phyloP scores from a whole-genome alignment of 1,140 invertebrate species.

The Apis laboriosa region DNA sequence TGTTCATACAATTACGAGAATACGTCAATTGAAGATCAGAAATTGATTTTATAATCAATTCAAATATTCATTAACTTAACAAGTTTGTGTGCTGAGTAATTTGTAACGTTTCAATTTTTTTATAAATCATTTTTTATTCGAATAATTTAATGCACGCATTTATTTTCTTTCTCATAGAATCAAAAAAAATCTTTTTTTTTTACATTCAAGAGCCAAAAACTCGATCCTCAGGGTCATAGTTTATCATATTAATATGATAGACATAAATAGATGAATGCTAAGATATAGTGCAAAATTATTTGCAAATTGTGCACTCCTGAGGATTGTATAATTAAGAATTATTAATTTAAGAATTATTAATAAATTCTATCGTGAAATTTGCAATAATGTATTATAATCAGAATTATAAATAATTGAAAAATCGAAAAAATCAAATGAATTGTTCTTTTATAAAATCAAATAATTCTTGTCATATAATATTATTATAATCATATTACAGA shows the following conservation, averaged over 20 bases:
- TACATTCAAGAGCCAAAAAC: neutral
- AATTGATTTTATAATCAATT: too few relatives aligned
- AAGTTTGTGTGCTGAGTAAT: too few relatives aligned
- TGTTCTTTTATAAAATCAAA: too few relatives aligned
- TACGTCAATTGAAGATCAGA: too few relatives aligned
- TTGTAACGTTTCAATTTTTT: too few relatives aligned
- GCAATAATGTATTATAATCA: too few relatives aligned
- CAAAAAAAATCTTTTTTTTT: neutral
- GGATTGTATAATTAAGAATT: neutral
- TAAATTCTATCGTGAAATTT: neutral
- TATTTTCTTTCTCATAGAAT: neutral
- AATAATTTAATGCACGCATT: neutral
- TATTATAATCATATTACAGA: too few relatives aligned
- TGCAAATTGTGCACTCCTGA: neutral
- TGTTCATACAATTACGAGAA: too few relatives aligned
- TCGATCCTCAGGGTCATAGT: neutral
- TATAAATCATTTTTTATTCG: neutral
- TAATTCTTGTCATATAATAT: too few relatives aligned
- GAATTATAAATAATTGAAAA: too few relatives aligned
- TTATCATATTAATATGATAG: neutral
- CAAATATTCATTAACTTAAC: too few relatives aligned
- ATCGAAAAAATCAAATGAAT: too few relatives aligned
- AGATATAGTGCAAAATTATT: neutral
- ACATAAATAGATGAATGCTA: neutral
- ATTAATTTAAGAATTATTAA: neutral